Percentiles rank a stretch among this genome's conserved stretches.
Conservation (phyloP, 2,888 invertebrate species). For the Ophion slaviceki region DNA sequence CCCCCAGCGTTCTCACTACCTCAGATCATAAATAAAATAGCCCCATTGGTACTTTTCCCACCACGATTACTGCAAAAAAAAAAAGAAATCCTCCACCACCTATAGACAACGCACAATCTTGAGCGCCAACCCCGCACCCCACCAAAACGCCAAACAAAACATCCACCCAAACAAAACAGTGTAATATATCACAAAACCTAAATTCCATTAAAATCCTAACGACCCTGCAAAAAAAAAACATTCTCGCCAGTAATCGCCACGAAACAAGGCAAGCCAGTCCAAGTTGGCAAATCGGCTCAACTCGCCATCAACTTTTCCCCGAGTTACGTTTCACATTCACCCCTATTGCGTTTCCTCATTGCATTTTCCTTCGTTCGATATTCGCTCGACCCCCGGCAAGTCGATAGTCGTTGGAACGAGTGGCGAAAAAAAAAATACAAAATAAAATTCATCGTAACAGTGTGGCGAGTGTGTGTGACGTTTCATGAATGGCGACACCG, state of each 20-base stretch:
- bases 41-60: neutral
- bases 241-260: neutral
- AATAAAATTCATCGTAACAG: neutral
- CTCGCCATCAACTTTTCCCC: neutral
- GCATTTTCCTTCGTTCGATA: slow-evolving; percentile 7
- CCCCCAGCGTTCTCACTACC: neutral
- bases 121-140: neutral
- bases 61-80: neutral
- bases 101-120: neutral
- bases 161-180: neutral
- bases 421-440: neutral
- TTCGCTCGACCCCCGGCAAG: neutral
- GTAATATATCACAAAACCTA: neutral
- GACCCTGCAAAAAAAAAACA: neutral
- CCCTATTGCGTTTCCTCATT: neutral
- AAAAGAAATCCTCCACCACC: neutral
- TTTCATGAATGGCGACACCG: slow-evolving; percentile 20
- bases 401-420: neutral
- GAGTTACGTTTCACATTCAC: neutral
- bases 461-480: slow-evolving; percentile 1
- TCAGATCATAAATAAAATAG: neutral
- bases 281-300: neutral
- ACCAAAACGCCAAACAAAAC: neutral
- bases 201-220: neutral
- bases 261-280: neutral